Evolutionary conservation across 2,113 vertebrate genomes (phyloP).

Genomic region (Engraulis encrasicolus): DNA sequence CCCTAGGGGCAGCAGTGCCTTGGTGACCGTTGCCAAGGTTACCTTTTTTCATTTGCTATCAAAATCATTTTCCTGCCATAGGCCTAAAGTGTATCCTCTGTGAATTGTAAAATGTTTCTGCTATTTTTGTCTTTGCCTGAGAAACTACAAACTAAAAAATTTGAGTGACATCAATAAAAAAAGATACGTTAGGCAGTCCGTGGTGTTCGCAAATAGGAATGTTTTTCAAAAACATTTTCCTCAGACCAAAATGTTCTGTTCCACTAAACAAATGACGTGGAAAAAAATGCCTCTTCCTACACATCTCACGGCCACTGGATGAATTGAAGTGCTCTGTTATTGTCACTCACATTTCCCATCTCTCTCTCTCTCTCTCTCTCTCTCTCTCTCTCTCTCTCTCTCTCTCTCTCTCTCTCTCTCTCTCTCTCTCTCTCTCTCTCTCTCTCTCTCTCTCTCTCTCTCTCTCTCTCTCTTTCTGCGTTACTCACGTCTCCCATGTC

Average conservation of each 20-base stretch:
- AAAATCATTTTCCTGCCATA: conserved; percentile 34
- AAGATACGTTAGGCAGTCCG: too few relatives aligned
- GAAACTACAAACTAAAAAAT: not conserved
- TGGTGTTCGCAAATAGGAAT: too few relatives aligned
- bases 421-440: too few relatives aligned
- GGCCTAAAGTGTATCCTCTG: not conserved
- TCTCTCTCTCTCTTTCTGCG: too few relatives aligned
- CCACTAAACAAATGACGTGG: not conserved
- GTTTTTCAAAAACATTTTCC: not conserved
- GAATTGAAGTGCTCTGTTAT: not conserved
- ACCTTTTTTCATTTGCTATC: conserved; percentile 61
- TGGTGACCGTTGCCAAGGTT: conserved; percentile 78
- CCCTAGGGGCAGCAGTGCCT: conserved; percentile 63
- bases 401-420: too few relatives aligned
- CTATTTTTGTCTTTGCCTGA: too few relatives aligned
- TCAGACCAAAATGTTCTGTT: not conserved
- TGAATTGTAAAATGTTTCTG: too few relatives aligned
- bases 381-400: too few relatives aligned
- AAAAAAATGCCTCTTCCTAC: not conserved
- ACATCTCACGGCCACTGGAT: not conserved
- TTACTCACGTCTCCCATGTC: not conserved
- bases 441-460: too few relatives aligned
- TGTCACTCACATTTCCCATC: not conserved
- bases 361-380: too few relatives aligned
- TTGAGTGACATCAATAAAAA: not conserved